Evolutionary conservation across 2,797 vertebrate species (phyloP).

Genomic region (Gambelia wislizenii): DNA sequence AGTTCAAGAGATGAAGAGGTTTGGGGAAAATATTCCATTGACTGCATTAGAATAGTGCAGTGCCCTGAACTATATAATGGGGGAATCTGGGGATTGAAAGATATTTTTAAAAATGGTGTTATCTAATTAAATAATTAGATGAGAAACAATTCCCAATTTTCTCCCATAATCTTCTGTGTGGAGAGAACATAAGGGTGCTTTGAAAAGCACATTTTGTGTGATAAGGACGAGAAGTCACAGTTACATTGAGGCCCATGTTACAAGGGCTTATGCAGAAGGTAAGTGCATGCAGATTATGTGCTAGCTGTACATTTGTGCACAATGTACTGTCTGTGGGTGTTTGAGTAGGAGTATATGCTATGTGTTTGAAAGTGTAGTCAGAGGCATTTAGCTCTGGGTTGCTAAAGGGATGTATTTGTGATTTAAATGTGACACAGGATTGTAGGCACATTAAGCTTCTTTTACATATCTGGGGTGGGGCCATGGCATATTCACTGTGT

Average conservation of each 20-base stretch:
- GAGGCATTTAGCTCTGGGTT: conserved; percentile 34
- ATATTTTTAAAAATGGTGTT: conserved; percentile 18
- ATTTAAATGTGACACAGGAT: conserved; percentile 38
- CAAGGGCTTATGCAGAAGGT: conserved; percentile 3
- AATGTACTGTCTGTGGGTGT: conserved; percentile 49
- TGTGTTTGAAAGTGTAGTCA: conserved; percentile 35
- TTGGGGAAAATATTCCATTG: not conserved
- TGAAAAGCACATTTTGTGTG: not conserved
- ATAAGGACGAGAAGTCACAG: not conserved
- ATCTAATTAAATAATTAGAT: conserved; percentile 42
- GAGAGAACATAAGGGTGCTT: conserved; percentile 9
- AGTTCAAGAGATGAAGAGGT: not conserved
- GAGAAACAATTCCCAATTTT: not conserved
- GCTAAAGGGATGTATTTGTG: not conserved
- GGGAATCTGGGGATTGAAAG: not conserved
- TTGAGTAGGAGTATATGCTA: conserved; percentile 48
- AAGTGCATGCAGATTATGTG: not conserved
- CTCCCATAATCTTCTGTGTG: not conserved
- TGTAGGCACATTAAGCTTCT: conserved; percentile 45
- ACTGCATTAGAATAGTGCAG: not conserved
- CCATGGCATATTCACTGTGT: conserved; percentile 4
- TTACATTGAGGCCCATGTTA: not conserved
- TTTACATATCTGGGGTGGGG: conserved; percentile 37
- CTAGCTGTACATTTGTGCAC: conserved; percentile 43
- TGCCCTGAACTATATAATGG: conserved; percentile 12